Evolutionary conservation across 1,140 invertebrate species (phyloP).

Genomic region (Lasioglossum albipes): DNA sequence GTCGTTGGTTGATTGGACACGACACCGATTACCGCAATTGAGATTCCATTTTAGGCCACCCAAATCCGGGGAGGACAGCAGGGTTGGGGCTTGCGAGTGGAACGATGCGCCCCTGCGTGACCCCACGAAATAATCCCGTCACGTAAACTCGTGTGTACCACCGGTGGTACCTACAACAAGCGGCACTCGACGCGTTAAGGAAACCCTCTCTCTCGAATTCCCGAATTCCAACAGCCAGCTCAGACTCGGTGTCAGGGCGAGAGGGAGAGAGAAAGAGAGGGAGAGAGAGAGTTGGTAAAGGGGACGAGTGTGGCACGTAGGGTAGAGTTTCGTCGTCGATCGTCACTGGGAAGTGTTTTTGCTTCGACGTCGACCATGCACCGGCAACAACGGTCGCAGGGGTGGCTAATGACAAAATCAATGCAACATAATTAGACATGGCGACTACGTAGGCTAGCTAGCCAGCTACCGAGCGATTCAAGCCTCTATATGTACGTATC

Average conservation of each 20-base stretch:
- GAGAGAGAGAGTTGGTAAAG: conserved; percentile 7
- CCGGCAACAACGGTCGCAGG: conserved; percentile 65
- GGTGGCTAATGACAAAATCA: conserved; percentile 80
- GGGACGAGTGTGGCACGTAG: conserved; percentile 44
- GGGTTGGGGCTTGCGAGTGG: too few species aligned
- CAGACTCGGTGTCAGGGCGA: not conserved
- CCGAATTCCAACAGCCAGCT: not conserved
- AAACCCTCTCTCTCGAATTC: not conserved
- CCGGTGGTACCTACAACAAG: too few species aligned
- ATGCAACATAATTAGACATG: conserved; percentile 80
- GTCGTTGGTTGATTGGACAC: too few species aligned
- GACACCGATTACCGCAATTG: too few species aligned
- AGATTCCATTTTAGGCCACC: too few species aligned
- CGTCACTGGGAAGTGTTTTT: conserved; percentile 70
- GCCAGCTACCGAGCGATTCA: conserved; percentile 41
- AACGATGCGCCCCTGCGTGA: too few species aligned
- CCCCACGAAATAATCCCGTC: too few species aligned
- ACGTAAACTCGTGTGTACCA: too few species aligned
- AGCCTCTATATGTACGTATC: conserved; percentile 21
- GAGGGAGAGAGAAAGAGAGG: too few species aligned
- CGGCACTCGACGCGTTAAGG: not conserved
- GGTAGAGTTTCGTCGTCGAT: conserved; percentile 45
- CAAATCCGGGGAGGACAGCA: too few species aligned
- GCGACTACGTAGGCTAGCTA: conserved; percentile 71
- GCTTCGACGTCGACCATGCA: conserved; percentile 62